Evolutionary conservation across 2,888 invertebrate species (phyloP).

Genomic region (Sepioteuthis lessoniana): DNA sequence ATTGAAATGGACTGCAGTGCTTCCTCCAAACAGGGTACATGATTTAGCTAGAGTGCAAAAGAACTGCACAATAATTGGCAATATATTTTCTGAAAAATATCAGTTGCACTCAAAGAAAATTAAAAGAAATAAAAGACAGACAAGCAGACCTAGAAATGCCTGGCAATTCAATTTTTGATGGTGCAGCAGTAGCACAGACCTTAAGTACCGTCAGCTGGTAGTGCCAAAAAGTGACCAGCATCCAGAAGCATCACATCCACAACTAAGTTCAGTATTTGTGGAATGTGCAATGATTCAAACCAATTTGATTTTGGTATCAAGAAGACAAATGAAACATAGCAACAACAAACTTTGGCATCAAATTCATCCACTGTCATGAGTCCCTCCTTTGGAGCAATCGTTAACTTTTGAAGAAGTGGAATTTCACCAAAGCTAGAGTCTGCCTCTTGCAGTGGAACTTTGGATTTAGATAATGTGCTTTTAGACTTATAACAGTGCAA

Average conservation of each 20-base stretch:
- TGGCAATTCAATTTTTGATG: neutral
- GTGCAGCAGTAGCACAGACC: neutral
- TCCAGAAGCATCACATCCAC: neutral
- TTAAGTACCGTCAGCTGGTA: neutral
- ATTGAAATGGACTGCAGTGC: neutral
- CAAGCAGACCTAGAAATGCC: slow-evolving; percentile 8
- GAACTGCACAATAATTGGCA: neutral
- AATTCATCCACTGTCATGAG: neutral
- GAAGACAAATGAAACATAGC: slow-evolving; percentile 2
- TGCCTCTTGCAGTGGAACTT: neutral
- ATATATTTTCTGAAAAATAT: neutral
- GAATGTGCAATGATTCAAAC: neutral
- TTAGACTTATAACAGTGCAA: slow-evolving; percentile 4
- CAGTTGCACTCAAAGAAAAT: slow-evolving; percentile 20
- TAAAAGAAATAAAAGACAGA: neutral
- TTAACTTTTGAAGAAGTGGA: neutral
- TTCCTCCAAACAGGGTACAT: neutral
- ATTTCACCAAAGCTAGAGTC: slow-evolving; percentile 45
- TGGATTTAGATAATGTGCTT: neutral
- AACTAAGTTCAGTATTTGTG: neutral
- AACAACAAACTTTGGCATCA: neutral
- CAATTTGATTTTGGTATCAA: neutral
- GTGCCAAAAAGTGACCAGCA: neutral
- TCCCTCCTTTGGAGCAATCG: slow-evolving; percentile 42
- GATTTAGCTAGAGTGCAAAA: neutral